Base-by-base conservation (phyloP, 2,797 vertebrate species). In the Paedocypris micromegethes region DNA sequence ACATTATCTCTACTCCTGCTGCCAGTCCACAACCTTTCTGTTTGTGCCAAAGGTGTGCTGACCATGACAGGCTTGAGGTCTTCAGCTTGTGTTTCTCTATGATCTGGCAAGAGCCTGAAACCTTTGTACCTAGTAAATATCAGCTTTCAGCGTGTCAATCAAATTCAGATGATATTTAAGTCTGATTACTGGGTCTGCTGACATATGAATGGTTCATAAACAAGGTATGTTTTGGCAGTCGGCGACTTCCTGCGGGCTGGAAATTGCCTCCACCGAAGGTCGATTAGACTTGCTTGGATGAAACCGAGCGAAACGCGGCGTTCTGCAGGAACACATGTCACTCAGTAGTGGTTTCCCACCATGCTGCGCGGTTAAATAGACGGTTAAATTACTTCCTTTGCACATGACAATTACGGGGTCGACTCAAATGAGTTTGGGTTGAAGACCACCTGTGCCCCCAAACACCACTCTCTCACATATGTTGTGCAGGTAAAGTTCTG, bases 111-210 rank as follows among this genome's bases (percentile, higher is more conserved):
- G 53, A 39, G 23, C 52, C 40, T 63, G n/a, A 68, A 44, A 60
- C 53, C 58, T 64, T 72, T 69, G 56, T n/a, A 45, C 59, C 48
- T 58, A 7, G 59, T 51, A 3, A 46, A 45, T 39, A 56, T 45
- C 43, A 46, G 8, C n/a, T 49, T 47, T 44, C 5, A 51, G 41
- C 41, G 7, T 52, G n/a, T 65, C 54, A 50, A n/a, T 58, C n/a
- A 57, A 41, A 8, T 65, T 49, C 40, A 38, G 5, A 50, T 39
- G 8, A 23, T 23, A 23, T 58, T 60, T 9, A 37, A 5, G 42
- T 40, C 9, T 9, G 5, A 5, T 50, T 41, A 8, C n/a, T 54
- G 40, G n/a, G 5, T 56, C 39, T 56, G 52, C 8, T 44, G 59
- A 5, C 43, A 41, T 53, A 37, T 60, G 49, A 60, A 61, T 68